phyloP scores from a whole-genome alignment of 2,113 vertebrate genomes.

The Sceloporus tristichus region DNA sequence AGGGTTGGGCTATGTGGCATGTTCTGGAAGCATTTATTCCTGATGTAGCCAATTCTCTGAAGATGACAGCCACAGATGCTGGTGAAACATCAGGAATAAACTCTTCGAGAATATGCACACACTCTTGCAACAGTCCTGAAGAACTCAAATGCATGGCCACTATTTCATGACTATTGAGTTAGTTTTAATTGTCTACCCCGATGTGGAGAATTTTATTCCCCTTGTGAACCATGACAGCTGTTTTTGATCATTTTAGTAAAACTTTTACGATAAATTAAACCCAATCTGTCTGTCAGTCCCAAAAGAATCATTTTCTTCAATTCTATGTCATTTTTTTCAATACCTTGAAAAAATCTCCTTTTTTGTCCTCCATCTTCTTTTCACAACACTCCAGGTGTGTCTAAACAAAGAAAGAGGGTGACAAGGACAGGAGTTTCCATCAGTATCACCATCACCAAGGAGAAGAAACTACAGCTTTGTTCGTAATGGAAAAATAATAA shows the following conservation, averaged over 20 bases:
- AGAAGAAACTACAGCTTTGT: neutral
- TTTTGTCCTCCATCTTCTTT: conserved; percentile 18
- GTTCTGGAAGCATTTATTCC: too few relatives aligned
- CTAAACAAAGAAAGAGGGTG: neutral
- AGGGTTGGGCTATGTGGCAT: too few relatives aligned
- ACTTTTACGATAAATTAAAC: neutral
- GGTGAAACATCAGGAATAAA: too few relatives aligned
- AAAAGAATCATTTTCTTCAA: conserved; percentile 6
- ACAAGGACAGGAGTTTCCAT: neutral
- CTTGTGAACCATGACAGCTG: neutral
- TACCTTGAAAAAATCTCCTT: conserved; percentile 50
- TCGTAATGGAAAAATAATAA: neutral
- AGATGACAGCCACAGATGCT: too few relatives aligned
- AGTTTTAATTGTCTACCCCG: neutral
- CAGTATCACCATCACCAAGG: neutral
- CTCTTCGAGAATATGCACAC: too few relatives aligned
- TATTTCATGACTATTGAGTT: neutral
- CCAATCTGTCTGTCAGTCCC: neutral
- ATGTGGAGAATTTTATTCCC: neutral
- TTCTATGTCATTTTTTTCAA: neutral
- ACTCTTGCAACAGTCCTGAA: neutral
- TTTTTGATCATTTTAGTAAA: neutral
- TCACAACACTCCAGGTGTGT: neutral
- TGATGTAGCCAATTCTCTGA: too few relatives aligned
- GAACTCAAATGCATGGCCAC: neutral